These are phyloP conservation scores for Salpingus planirostris DNA, from an alignment of 2,888 invertebrate genomes.

Conservation along the genomic window DNA sequence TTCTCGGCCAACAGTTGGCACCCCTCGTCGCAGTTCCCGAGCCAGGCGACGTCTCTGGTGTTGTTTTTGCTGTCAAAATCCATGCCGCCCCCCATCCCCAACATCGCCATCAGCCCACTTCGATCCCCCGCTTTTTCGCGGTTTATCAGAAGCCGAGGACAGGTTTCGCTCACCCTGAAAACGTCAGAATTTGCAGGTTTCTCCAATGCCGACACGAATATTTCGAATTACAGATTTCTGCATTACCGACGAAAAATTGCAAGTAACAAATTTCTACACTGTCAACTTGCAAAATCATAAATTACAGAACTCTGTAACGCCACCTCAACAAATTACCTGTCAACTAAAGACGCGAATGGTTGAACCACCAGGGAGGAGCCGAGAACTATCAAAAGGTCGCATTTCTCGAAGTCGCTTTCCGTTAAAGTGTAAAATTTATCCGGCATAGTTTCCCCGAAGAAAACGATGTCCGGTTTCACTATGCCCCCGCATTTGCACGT, in stretches of 20 bases:
- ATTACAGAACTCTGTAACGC: neutral
- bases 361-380: conserved; percentile 92
- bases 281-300: neutral
- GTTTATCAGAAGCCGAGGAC: conserved; percentile 81
- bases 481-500: conserved; percentile 59
- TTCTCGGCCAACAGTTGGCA: conserved; percentile 63
- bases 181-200: no score
- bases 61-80: conserved; percentile 57
- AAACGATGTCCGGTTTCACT: conserved; percentile 92
- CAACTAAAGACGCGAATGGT: conserved; percentile 85
- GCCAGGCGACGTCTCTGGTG: conserved; percentile 65
- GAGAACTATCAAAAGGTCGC: conserved; percentile 89
- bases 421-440: conserved; percentile 62
- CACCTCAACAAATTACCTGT: conserved; percentile 34
- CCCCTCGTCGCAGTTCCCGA: conserved; percentile 79
- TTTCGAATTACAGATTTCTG: no score
- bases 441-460: conserved; percentile 90
- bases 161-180: conserved; percentile 54
- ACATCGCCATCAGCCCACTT: conserved; percentile 33
- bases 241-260: no score
- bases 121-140: conserved; percentile 61
- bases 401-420: conserved; percentile 67
- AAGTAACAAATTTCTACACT: no score
- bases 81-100: conserved; percentile 51
- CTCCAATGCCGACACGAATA: no score